phyloP scores from a whole-genome alignment of 2,888 invertebrate species.

The Orchestes rusci region DNA sequence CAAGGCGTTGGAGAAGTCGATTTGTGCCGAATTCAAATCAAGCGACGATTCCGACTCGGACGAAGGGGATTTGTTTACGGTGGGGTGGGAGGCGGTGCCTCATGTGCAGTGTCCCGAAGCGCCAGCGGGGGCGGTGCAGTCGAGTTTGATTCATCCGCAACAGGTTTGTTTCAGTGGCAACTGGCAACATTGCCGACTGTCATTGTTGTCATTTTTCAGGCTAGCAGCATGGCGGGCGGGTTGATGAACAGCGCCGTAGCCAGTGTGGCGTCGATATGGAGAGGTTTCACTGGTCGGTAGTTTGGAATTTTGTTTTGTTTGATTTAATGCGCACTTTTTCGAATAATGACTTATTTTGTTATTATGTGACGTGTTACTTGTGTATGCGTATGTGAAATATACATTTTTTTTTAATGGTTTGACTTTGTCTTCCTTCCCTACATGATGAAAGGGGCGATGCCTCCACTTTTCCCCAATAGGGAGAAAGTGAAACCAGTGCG shows the following conservation, averaged over 20 bases:
- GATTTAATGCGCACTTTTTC: too few relatives aligned
- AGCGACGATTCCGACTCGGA: conserved; percentile 62
- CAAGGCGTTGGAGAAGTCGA: conserved; percentile 56
- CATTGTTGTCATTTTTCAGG: conserved; percentile 28
- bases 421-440: too few relatives aligned
- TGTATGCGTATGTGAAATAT: too few relatives aligned
- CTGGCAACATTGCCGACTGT: background rate
- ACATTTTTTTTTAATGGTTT: background rate
- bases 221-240: conserved; percentile 55
- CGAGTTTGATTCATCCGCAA: conserved; percentile 39
- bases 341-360: too few relatives aligned
- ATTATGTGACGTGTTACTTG: too few relatives aligned
- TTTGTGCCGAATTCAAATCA: conserved; percentile 55
- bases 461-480: too few relatives aligned
- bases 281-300: conserved; percentile 56
- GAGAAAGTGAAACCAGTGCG: too few relatives aligned
- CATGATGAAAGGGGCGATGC: too few relatives aligned
- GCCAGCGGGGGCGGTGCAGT: conserved; percentile 32
- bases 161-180: conserved; percentile 19
- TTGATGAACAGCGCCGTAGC: conserved; percentile 77
- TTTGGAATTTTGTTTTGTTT: too few relatives aligned
- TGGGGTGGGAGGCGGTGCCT: conserved; percentile 75
- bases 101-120: conserved; percentile 51
- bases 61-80: conserved; percentile 65
- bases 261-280: conserved; percentile 74